Evolutionary conservation across 2,888 invertebrate genomes (phyloP), one percentile per base, ranked within the genome.

Genomic region (Bellardia bayeri): DNA sequence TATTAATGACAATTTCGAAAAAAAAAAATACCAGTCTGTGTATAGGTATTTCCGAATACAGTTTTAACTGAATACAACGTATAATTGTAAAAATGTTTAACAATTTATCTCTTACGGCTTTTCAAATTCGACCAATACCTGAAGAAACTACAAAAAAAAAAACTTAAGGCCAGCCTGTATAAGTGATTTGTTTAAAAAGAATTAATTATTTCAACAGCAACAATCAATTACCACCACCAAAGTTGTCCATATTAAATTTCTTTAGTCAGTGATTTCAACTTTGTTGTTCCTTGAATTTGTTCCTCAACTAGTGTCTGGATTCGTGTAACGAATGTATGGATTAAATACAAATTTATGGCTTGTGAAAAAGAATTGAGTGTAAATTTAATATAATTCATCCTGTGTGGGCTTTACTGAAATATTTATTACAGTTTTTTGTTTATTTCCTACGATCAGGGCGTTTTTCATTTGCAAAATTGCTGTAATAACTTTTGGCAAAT

Each of bases 331-430:
- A 79, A 80, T 68, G 68, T 64, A 75, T 75, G 82, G 79, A 79
- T 82, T 87, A 79, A 87, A 87, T 85, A 82, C 64, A 69, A 85
- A 87, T 87, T 85, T 87, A 87, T 82, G 74, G 74, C 78, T 79
- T 85, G 81, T 85, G 82, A 85, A 87, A 85, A 79, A 63, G 68
- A 82, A 85, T 80, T 75, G 82, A 85, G 87, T 87, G 79, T 82
- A 82, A 85, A 87, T 87, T 85, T 85, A 82, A 82, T 85, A 87
- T 87, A 87, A 82, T 85, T 75, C 87, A 82, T 82, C 75, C 64
- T 87, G 87, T 87, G 87, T 87, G 87, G 87, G 87, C 87, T 82
- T 69, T 40, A 82, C 11, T 75, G 85, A 87, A 87, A 75, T 84
- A 87, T 87, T 87, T 87, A 87, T 85, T 82, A 51, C 23, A 6